Evolutionary conservation across 2,797 vertebrate species (phyloP), one percentile per base, ranked within the genome.

Genomic region (Girardinus metallicus): DNA sequence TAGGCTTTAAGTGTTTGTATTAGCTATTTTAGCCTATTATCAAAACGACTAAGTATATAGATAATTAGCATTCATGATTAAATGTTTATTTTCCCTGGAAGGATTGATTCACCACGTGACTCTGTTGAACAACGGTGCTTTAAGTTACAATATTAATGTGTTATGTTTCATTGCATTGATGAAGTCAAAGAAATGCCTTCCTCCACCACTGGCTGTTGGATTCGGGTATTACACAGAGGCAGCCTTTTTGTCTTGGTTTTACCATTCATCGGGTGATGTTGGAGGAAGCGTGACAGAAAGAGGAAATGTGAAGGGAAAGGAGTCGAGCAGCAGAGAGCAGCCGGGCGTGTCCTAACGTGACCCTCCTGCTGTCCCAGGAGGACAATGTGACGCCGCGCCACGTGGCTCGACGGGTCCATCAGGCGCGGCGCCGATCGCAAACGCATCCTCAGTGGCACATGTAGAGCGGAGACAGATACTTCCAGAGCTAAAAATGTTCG

Each of bases 351-450:
- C 76, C 88, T 82, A 73, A 18, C 70, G 1, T 49, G 47, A 80
- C 78, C 83, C 66, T 79, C 53, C 44, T 70, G 29, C 51, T 73
- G 78, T 85, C 88, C 78, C 75, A 13, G 68, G 68, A 88, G 89
- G 86, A 91, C 92, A 79, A 87, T 92, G 80, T 73, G 76, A 89
- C 84, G 89, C 83, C 83, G 80, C 72, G 83, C 79, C 75, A 85
- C 53, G 80, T 64, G 79, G 85, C 81, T n/a, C 80, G 84, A 90
- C 83, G 86, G 78, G 66, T 29, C 64, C 34, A 77, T 85, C 79
- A 82, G 43, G 34, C 77, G 85, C 72, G 74, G 83, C 64, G 74
- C 36, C 15, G 8, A 78, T 81, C 68, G 36, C 55, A 75, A 55
- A 74, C 60, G 72, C 43, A 73, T 1, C 26, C 13, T 41, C 26